Evolutionary conservation across 2,888 invertebrate species (phyloP).

Genomic region (Autographa gamma): DNA sequence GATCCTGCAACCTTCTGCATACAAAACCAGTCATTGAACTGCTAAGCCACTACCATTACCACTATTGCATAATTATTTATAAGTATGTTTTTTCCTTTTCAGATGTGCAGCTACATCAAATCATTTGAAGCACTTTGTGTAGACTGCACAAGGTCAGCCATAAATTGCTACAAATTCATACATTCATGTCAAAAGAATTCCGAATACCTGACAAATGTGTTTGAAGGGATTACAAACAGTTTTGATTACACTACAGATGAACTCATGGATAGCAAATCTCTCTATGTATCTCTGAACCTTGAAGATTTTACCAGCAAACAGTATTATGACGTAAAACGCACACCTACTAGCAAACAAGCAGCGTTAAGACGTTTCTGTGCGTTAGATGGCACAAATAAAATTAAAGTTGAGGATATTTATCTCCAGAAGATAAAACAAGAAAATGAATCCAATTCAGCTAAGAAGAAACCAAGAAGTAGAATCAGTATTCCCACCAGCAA

Average conservation of each 20-base stretch:
- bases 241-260: conserved; percentile 59
- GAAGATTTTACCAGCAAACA: conserved; percentile 66
- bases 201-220: conserved; percentile 59
- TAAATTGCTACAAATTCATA: conserved; percentile 72
- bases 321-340: conserved; percentile 65
- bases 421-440: conserved; percentile 37
- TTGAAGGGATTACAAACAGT: conserved; percentile 64
- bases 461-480: conserved; percentile 26
- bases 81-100: conserved; percentile 56
- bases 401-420: conserved; percentile 38
- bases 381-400: conserved; percentile 44
- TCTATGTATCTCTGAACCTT: conserved; percentile 70
- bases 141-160: conserved; percentile 66
- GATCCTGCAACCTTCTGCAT: no score
- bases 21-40: no score
- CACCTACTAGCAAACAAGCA: conserved; percentile 41
- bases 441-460: conserved; percentile 31
- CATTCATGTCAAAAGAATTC: conserved; percentile 64
- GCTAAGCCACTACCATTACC: no score
- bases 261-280: conserved; percentile 57
- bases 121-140: conserved; percentile 70
- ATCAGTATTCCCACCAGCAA: conserved; percentile 62
- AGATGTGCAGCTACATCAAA: conserved; percentile 67
- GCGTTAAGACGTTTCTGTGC: conserved; percentile 63
- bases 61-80: no score